A percentile compares a stretch with the other conserved stretches of the same genome.
These are phyloP conservation scores for Aspidapion aeneum DNA, from an alignment of 2,888 invertebrate species.

Conservation along the genomic window DNA sequence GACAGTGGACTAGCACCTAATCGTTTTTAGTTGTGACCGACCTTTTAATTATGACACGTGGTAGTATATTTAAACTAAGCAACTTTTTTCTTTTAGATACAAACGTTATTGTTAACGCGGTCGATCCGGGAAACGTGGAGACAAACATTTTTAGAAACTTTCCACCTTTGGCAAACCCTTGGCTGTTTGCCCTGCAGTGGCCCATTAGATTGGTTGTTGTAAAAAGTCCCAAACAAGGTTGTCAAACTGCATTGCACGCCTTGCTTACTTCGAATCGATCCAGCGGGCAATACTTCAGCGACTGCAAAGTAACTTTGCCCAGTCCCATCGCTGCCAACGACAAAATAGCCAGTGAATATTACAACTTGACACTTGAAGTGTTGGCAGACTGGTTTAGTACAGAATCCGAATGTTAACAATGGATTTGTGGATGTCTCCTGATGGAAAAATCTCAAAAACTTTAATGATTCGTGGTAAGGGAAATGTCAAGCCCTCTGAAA, in stretches of 20 bases:
- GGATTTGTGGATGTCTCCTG: slow-evolving; percentile 38
- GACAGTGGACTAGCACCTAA: too few relatives aligned
- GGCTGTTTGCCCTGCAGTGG: slow-evolving; percentile 45
- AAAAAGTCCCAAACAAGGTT: slow-evolving; percentile 46
- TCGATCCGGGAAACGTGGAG: slow-evolving; percentile 50
- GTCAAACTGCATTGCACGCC: slow-evolving; percentile 46
- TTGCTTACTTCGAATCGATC: slow-evolving; percentile 42
- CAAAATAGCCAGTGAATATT: slow-evolving; percentile 38
- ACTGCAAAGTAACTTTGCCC: slow-evolving; percentile 41
- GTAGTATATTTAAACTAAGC: too few relatives aligned
- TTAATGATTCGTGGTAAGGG: slow-evolving; percentile 35
- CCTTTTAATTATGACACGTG: too few relatives aligned
- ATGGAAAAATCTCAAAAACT: slow-evolving; percentile 41
- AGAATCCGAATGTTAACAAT: slow-evolving; percentile 42
- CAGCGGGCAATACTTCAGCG: slow-evolving; percentile 44
- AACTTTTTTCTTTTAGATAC: slow-evolving; percentile 39
- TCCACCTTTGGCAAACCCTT: slow-evolving; percentile 41
- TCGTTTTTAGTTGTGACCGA: too few relatives aligned
- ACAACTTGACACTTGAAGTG: slow-evolving; percentile 40
- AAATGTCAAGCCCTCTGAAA: slow-evolving; percentile 43
- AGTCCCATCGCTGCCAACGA: slow-evolving; percentile 39
- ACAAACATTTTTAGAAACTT: slow-evolving; percentile 46
- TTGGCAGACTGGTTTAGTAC: slow-evolving; percentile 39
- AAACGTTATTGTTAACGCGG: slow-evolving; percentile 45
- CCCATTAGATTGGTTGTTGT: slow-evolving; percentile 43